Conservation (phyloP, 2,888 invertebrate genomes). For the Augochlorella aurata region DNA sequence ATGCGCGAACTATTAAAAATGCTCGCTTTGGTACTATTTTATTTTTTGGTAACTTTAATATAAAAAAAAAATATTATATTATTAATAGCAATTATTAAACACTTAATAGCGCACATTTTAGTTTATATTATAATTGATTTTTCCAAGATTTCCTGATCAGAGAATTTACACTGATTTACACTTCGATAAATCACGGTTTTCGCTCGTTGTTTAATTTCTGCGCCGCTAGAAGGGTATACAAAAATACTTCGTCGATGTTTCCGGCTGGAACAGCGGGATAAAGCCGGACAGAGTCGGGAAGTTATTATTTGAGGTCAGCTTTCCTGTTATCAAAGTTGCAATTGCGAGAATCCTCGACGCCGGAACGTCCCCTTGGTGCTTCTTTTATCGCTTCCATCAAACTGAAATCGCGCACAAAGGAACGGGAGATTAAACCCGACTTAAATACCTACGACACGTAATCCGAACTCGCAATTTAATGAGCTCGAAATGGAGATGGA, state of each 20-base stretch:
- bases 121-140: too few relatives aligned
- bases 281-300: slow-evolving; percentile 10
- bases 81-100: too few relatives aligned
- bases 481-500: slow-evolving; percentile 36
- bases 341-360: slow-evolving; percentile 33
- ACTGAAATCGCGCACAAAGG: slow-evolving; percentile 11
- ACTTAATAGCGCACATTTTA: too few relatives aligned
- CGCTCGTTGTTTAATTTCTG: not conserved
- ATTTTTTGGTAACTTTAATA: too few relatives aligned
- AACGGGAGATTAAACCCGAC: slow-evolving; percentile 16
- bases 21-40: too few relatives aligned
- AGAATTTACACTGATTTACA: too few relatives aligned
- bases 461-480: slow-evolving; percentile 48
- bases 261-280: not conserved
- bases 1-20: too few relatives aligned
- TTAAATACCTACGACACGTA: slow-evolving; percentile 40
- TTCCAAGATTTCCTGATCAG: too few relatives aligned
- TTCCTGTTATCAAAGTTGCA: slow-evolving; percentile 36
- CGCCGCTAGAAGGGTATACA: not conserved
- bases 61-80: too few relatives aligned
- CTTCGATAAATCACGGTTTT: not conserved
- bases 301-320: slow-evolving; percentile 24
- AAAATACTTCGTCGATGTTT: not conserved
- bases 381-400: slow-evolving; percentile 35
- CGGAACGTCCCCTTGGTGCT: not conserved